A percentile compares a stretch with the other conserved stretches of the same genome.
These are phyloP conservation scores for Casuarius casuarius DNA, from an alignment of 2,113 vertebrate species.

Conservation along the genomic window DNA sequence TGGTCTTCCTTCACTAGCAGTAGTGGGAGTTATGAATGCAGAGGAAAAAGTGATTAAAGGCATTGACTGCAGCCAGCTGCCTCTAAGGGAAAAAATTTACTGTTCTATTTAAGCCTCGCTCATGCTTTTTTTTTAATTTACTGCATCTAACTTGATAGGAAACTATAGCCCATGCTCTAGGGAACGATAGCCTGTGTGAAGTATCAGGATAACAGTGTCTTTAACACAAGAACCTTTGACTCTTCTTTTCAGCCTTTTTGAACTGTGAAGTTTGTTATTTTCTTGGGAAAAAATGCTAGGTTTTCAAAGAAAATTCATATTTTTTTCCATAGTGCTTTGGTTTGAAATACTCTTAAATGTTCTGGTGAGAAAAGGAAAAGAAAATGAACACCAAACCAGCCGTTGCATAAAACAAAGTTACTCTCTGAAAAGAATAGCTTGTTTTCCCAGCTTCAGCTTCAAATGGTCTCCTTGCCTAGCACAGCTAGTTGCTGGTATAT, in stretches of 20 bases:
- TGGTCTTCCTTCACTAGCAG: background rate
- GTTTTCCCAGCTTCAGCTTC: background rate
- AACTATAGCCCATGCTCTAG: conserved; percentile 9
- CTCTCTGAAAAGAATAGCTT: conserved; percentile 23
- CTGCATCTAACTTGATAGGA: conserved; percentile 42
- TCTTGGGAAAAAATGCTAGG: conserved; percentile 24
- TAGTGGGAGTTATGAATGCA: background rate
- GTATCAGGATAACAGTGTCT: conserved; percentile 57
- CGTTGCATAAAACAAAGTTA: conserved; percentile 29
- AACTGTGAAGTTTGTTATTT: conserved; percentile 50
- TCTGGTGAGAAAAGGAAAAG: background rate
- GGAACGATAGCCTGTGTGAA: conserved; percentile 58
- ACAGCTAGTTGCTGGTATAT: background rate
- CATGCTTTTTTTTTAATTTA: conserved; percentile 32
- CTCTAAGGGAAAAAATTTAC: background rate
- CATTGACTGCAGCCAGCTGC: background rate
- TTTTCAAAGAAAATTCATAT: conserved; percentile 54
- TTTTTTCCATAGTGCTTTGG: conserved; percentile 59
- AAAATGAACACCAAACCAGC: background rate
- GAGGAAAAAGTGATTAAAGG: background rate
- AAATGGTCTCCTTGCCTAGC: background rate
- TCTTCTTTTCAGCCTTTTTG: conserved; percentile 54
- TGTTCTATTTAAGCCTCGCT: background rate
- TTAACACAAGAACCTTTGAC: conserved; percentile 58
- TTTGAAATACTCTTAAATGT: conserved; percentile 34